Percentiles rank a stretch among this genome's conserved stretches.
phyloP scores from a whole-genome alignment of 2,797 vertebrate genomes.

The Triplophysa bombifrons region DNA sequence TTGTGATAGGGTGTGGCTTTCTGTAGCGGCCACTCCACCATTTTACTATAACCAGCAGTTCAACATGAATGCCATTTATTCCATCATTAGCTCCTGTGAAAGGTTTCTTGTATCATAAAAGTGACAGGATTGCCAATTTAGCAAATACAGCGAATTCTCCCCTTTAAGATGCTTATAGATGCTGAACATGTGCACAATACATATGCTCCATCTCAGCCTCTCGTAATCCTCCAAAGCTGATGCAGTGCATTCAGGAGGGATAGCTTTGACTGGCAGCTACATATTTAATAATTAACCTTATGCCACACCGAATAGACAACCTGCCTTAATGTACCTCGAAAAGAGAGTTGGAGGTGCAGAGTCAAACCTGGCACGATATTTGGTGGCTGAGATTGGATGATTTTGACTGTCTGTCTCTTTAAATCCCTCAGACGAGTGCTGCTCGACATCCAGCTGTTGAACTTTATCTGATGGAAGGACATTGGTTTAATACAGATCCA shows the following conservation, averaged over 20 bases:
- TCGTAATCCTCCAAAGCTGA: conserved; percentile 24
- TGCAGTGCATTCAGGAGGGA: conserved; percentile 65
- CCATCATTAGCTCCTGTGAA: conserved; percentile 9
- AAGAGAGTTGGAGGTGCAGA: conserved; percentile 63
- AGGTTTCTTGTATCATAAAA: conserved; percentile 5
- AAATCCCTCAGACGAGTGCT: neutral
- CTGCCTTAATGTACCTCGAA: conserved; percentile 58
- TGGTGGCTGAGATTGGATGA: neutral
- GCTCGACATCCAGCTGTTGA: neutral
- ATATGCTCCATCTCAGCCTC: conserved; percentile 16
- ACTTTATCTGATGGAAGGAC: conserved; percentile 5
- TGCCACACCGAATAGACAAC: conserved; percentile 56
- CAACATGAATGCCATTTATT: neutral
- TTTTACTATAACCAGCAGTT: conserved; percentile 1
- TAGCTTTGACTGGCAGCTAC: conserved; percentile 74
- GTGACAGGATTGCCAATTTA: conserved; percentile 15
- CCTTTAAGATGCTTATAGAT: conserved; percentile 14
- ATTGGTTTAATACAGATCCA: neutral
- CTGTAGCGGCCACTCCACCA: neutral
- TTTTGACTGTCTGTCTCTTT: neutral
- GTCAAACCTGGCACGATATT: conserved; percentile 44
- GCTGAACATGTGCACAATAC: conserved; percentile 1
- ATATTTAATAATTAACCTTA: conserved; percentile 74
- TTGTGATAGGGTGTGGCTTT: neutral
- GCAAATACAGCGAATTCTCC: conserved; percentile 12